Evolutionary conservation across 2,797 vertebrate species (phyloP).

Genomic region (Heliangelus exortis): DNA sequence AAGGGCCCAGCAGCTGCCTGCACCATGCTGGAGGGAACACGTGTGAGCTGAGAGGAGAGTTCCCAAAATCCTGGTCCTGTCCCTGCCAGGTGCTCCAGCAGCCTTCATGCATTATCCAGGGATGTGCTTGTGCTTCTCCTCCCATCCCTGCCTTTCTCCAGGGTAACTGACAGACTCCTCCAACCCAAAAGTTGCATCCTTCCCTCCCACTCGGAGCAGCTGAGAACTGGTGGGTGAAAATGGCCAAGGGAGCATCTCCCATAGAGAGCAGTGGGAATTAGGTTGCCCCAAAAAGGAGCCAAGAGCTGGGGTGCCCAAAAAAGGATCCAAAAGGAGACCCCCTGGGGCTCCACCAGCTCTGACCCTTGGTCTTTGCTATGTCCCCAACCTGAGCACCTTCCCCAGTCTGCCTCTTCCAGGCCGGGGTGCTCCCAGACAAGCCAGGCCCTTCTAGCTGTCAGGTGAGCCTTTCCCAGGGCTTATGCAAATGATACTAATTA

Average conservation of each 20-base stretch:
- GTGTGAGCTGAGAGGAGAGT: not conserved
- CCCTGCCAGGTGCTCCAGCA: not conserved
- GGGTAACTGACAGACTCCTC: not conserved
- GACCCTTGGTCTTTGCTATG: not conserved
- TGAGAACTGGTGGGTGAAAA: not conserved
- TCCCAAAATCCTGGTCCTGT: not conserved
- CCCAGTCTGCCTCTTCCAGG: not conserved
- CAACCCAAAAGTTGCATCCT: too few relatives aligned
- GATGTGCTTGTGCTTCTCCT: not conserved
- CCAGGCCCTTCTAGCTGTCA: slow-evolving; percentile 46
- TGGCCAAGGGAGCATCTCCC: not conserved
- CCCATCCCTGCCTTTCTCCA: not conserved
- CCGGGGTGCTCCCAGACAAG: slow-evolving; percentile 21
- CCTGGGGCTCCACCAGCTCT: not conserved
- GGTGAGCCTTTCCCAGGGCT: slow-evolving; percentile 65
- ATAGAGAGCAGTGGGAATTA: too few relatives aligned
- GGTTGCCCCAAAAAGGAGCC: not conserved
- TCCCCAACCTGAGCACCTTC: not conserved
- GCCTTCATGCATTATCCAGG: rapidly evolving
- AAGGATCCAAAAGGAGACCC: not conserved
- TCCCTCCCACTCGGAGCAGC: not conserved
- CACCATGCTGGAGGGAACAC: rapidly evolving
- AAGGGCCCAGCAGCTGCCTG: not conserved
- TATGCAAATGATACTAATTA: slow-evolving; percentile 67
- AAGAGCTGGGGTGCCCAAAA: not conserved